Evolutionary conservation across 2,113 vertebrate species (phyloP).

Genomic region (Atherinomorus stipes): DNA sequence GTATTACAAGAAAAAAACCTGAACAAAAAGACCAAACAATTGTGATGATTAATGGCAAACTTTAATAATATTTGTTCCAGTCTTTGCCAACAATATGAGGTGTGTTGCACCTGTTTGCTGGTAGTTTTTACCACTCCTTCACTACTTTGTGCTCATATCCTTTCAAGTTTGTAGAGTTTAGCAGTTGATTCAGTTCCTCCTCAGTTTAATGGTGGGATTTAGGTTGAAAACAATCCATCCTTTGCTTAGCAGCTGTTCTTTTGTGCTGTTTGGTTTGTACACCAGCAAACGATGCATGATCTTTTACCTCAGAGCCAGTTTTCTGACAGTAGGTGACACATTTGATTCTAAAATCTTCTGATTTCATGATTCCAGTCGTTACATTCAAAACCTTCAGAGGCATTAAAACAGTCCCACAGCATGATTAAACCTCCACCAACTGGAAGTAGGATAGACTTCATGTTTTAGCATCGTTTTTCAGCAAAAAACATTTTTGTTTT

Average conservation of each 20-base stretch:
- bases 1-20: too few species aligned
- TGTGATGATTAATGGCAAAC: too few species aligned
- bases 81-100: too few species aligned
- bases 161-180: background rate
- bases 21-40: too few species aligned
- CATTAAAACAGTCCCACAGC: too few species aligned
- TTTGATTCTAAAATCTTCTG: background rate
- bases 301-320: background rate
- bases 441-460: too few species aligned
- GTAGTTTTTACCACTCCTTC: background rate
- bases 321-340: background rate
- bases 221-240: background rate
- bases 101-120: background rate
- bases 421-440: too few species aligned
- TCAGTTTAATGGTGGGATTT: background rate
- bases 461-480: too few species aligned
- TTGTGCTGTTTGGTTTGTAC: too few species aligned
- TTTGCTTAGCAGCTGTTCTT: background rate
- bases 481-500: too few species aligned
- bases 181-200: background rate
- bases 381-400: background rate
- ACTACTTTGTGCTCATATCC: background rate
- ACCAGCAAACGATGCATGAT: background rate
- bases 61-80: too few species aligned
- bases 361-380: background rate